Evolutionary conservation across 2,888 invertebrate species (phyloP), one percentile per base, ranked within the genome.

Genomic region (Mesoligia furuncula): DNA sequence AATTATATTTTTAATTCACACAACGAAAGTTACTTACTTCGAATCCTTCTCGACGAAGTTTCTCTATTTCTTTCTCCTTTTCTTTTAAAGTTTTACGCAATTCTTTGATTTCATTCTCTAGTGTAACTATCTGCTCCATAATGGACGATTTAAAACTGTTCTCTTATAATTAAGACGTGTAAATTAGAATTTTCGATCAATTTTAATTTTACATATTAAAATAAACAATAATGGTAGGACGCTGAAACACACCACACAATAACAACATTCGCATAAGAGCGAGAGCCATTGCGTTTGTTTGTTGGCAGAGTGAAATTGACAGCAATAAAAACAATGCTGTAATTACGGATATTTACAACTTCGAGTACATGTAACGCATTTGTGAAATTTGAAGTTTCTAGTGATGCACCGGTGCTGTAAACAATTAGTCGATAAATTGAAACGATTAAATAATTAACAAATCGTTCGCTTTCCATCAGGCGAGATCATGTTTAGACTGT

Each of bases 21-120:
- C 59, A 57, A 72, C 39, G 17, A 62, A 48, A 54, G 75, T 72
- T 73, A 90, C 92, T 87, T 84, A 95, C 93, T 73, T 92, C 90
- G 78, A 92, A 90, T 86, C 94, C 93, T 81, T 95, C 93, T 77
- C 90, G 93, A 90, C 95, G 96, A 36, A 97, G 83, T 73, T 90
- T 87, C n/a, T 90, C 90, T 42, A 97, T 91, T 91, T 96, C 93
- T 67, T 92, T 89, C 89, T 97, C 97, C 88, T 97, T 97, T 69
- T 92, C 92, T 3, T 88, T 89, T 75, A 97, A 92, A 73, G 91
- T 87, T 84, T 92, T 93, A 79, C 96, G 96, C 64, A 97, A 92
- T 59, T 93, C 92, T 0, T 89, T 87, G 65, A 97, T 97, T 95
- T 97, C 97, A 64, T 92, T 88, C 85, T 97, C 95, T 81, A 97